Evolutionary conservation across 2,797 vertebrate species (phyloP).

Genomic region (Neosalanx taihuensis): DNA sequence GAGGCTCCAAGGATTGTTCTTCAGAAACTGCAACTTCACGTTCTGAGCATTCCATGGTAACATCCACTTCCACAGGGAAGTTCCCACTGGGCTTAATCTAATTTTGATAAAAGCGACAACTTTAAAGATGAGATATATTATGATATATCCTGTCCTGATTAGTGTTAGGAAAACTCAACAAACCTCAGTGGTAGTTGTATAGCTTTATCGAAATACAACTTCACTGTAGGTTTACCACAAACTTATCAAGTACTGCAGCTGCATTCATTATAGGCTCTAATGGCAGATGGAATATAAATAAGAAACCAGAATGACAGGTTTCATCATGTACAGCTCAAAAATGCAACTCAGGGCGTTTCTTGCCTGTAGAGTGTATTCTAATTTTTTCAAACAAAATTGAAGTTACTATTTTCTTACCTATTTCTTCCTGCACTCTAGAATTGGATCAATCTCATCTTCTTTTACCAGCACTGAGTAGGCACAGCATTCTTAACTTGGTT

Average conservation of each 20-base stretch:
- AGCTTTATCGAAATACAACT: no score
- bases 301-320: conserved; percentile 61
- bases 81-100: conserved; percentile 32
- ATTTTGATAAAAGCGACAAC: conserved; percentile 35
- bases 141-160: conserved; percentile 1
- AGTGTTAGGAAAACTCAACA: background rate
- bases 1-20: conserved; percentile 53
- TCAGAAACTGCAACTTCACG: conserved; percentile 58
- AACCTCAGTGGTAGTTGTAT: background rate
- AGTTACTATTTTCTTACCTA: conserved; percentile 51
- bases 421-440: conserved; percentile 24
- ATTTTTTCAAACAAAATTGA: background rate
- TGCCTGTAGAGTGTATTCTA: background rate
- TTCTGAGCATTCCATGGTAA: conserved; percentile 29
- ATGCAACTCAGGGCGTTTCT: background rate
- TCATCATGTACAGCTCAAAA: conserved; percentile 23
- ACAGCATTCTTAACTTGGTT: conserved; percentile 50
- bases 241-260: conserved; percentile 9
- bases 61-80: conserved; percentile 31
- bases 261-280: conserved; percentile 15
- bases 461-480: conserved; percentile 32
- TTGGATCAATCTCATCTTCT: conserved; percentile 58
- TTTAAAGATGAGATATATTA: background rate
- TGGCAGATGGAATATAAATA: conserved; percentile 13
- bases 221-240: background rate